Evolutionary conservation across 2,888 invertebrate species (phyloP).

Genomic region (Drosophila falleni): DNA sequence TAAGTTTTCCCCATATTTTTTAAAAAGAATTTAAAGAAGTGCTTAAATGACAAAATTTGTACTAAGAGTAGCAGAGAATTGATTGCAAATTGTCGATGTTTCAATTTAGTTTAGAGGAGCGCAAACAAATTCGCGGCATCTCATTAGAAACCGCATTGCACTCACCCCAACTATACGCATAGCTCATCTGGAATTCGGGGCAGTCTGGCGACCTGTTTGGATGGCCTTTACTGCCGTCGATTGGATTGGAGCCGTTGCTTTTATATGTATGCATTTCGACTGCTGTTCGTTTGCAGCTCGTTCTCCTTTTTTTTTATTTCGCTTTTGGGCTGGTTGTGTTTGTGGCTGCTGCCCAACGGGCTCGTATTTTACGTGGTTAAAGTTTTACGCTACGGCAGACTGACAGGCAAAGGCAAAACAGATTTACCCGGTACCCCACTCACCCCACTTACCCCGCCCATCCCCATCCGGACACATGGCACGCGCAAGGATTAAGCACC

Average conservation of each 20-base stretch:
- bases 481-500: constrained; percentile 55
- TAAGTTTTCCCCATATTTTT: background rate
- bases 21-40: background rate
- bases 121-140: constrained; percentile 7
- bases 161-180: constrained; percentile 14
- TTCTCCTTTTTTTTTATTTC: constrained; percentile 17
- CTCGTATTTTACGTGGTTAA: constrained; percentile 72
- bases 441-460: constrained; percentile 4
- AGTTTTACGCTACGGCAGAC: constrained; percentile 55
- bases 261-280: constrained; percentile 50
- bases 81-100: background rate
- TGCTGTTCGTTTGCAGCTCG: constrained; percentile 40
- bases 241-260: constrained; percentile 36
- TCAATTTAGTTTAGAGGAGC: background rate
- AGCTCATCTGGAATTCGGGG: constrained; percentile 54
- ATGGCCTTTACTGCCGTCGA: constrained; percentile 11
- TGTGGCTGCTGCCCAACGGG: constrained; percentile 46
- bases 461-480: constrained; percentile 1
- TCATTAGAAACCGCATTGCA: constrained; percentile 22
- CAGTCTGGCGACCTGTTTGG: constrained; percentile 30
- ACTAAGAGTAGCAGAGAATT: background rate
- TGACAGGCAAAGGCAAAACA: constrained; percentile 54
- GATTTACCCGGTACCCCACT: constrained; percentile 30
- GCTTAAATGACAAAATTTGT: background rate
- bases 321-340: constrained; percentile 28